A percentile compares a stretch with the other conserved stretches of the same genome.
These are phyloP conservation scores for Cerastoderma edule DNA, from an alignment of 2,888 invertebrate species.

Conservation along the genomic window DNA sequence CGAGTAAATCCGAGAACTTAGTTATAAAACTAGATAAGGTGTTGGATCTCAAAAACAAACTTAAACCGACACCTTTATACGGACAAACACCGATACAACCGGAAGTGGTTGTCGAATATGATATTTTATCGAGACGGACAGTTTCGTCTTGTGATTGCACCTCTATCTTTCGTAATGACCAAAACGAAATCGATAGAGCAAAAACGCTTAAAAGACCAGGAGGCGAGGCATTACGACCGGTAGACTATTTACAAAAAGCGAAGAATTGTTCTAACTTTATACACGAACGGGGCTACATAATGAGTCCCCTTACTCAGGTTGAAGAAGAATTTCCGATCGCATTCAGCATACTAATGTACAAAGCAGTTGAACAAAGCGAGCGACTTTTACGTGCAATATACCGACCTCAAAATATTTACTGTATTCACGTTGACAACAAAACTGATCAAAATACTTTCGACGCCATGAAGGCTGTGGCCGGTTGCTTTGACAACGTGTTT, in stretches of 20 bases:
- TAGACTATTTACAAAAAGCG: conserved; percentile 31
- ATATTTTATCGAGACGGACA: conserved; percentile 17
- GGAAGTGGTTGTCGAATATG: conserved; percentile 13
- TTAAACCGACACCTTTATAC: conserved; percentile 20
- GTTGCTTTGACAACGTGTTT: conserved; percentile 80
- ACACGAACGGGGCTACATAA: conserved; percentile 55
- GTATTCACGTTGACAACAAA: conserved; percentile 80
- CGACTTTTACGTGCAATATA: conserved; percentile 78
- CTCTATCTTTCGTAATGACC: conserved; percentile 61
- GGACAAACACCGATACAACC: conserved; percentile 19
- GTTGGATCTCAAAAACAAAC: conserved; percentile 22
- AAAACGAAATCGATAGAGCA: conserved; percentile 60
- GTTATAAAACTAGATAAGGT: conserved; percentile 21
- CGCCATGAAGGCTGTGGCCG: conserved; percentile 64
- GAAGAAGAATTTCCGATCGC: conserved; percentile 76
- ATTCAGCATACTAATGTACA: conserved; percentile 76
- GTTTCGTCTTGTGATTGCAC: conserved; percentile 60
- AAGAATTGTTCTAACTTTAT: conserved; percentile 59
- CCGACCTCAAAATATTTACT: conserved; percentile 80
- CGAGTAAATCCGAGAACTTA: conserved; percentile 6
- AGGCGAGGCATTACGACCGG: conserved; percentile 17
- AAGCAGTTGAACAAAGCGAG: conserved; percentile 77
- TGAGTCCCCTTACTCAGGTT: conserved; percentile 61
- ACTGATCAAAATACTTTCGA: conserved; percentile 61
- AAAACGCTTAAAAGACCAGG: conserved; percentile 25